These are phyloP conservation scores for Grus americana DNA, from an alignment of 2,113 vertebrate species.

Conservation along the genomic window DNA sequence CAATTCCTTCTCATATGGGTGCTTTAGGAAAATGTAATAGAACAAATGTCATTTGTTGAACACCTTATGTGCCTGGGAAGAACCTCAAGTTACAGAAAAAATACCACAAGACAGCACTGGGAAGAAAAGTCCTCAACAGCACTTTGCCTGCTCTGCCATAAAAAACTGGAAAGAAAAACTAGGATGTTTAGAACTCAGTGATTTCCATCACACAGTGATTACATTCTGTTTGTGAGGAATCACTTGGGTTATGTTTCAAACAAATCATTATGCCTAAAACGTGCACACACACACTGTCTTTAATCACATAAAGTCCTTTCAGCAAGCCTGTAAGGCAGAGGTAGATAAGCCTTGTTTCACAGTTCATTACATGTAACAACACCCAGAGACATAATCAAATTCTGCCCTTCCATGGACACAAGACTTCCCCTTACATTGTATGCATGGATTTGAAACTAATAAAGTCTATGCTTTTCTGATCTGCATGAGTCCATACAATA, in stretches of 20 bases:
- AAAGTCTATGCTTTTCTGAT: background rate
- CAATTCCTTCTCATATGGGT: background rate
- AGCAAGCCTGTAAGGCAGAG: background rate
- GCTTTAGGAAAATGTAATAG: background rate
- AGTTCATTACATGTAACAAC: background rate
- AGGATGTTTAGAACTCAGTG: background rate
- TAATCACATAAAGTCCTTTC: background rate
- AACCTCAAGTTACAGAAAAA: background rate
- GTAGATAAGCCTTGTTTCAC: background rate
- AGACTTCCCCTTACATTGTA: background rate
- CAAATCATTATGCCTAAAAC: background rate
- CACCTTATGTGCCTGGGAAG: background rate
- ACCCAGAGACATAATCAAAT: background rate
- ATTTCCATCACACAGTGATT: background rate
- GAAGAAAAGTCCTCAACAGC: background rate
- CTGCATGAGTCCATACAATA: background rate
- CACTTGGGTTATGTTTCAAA: background rate
- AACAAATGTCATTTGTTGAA: background rate
- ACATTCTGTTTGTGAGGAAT: background rate
- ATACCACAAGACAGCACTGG: background rate
- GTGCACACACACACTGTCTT: background rate
- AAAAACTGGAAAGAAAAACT: background rate
- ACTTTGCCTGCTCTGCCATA: background rate
- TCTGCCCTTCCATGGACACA: fast-evolving
- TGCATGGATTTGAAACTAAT: background rate